Evolutionary conservation across 2,113 vertebrate genomes (phyloP).

Genomic region (Mastomys natalensis): DNA sequence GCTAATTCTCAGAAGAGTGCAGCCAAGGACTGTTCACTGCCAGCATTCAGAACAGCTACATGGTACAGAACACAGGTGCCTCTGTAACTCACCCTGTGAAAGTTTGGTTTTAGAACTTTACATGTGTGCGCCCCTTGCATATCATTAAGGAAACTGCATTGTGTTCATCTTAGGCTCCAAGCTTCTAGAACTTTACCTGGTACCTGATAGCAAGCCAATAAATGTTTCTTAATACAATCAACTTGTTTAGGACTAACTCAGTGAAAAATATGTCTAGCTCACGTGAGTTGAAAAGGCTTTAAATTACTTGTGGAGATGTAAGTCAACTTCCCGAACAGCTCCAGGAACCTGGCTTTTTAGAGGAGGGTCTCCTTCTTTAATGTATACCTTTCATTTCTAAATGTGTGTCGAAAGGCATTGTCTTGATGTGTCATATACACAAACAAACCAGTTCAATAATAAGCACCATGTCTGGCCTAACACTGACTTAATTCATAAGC

Average conservation of each 20-base stretch:
- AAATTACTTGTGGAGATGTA: conserved; percentile 15
- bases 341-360: conserved; percentile 17
- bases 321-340: conserved; percentile 1
- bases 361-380: background rate
- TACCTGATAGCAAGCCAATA: background rate
- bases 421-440: background rate
- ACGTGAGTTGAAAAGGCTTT: background rate
- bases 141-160: background rate
- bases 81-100: background rate
- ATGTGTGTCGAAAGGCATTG: background rate
- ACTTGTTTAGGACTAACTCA: conserved; percentile 25
- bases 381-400: background rate
- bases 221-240: background rate
- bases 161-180: background rate
- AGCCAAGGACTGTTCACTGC: background rate
- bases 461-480: conserved; percentile 35
- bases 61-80: background rate
- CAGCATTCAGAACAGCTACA: background rate
- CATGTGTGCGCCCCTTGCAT: background rate
- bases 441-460: conserved; percentile 55
- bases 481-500: conserved; percentile 66
- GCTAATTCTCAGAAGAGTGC: background rate
- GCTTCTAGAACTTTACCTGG: background rate
- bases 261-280: conserved; percentile 3
- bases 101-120: background rate